A percentile compares a stretch with the other conserved stretches of the same genome.
These are phyloP conservation scores for Dromococcyx pavoninus DNA, from an alignment of 2,797 vertebrate genomes.

Conservation along the genomic window DNA sequence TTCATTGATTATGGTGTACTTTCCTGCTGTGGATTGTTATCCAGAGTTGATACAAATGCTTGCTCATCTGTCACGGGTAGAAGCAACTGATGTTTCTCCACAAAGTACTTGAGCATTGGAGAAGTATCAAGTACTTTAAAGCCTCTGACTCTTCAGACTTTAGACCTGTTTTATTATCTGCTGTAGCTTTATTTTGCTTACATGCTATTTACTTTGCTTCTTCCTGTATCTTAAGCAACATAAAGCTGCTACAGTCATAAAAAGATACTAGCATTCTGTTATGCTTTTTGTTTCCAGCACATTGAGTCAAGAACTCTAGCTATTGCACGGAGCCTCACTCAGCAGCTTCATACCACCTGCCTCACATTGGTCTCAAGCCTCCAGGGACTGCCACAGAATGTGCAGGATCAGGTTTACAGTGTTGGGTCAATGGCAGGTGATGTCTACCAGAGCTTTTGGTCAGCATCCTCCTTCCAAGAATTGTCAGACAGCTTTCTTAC, in stretches of 20 bases:
- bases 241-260: background rate
- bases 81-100: background rate
- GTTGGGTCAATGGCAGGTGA: conserved; percentile 80
- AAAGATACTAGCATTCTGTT: background rate
- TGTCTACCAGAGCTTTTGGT: conserved; percentile 81
- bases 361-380: conserved; percentile 81
- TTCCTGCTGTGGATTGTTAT: background rate
- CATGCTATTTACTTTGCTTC: background rate
- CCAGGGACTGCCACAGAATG: conserved; percentile 87
- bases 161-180: background rate
- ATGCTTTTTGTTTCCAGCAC: conserved; percentile 68
- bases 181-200: background rate
- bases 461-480: conserved; percentile 78
- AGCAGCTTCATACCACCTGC: conserved; percentile 92
- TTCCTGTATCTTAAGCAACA: background rate
- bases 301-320: conserved; percentile 88
- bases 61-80: background rate
- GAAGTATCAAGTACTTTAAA: background rate
- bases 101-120: background rate
- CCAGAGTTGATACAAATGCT: background rate
- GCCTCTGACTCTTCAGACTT: background rate
- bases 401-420: conserved; percentile 85
- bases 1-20: background rate
- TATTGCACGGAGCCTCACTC: conserved; percentile 84
- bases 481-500: conserved; percentile 81